phyloP scores from a whole-genome alignment of 1,140 invertebrate genomes.

The Ceratina calcarata region DNA sequence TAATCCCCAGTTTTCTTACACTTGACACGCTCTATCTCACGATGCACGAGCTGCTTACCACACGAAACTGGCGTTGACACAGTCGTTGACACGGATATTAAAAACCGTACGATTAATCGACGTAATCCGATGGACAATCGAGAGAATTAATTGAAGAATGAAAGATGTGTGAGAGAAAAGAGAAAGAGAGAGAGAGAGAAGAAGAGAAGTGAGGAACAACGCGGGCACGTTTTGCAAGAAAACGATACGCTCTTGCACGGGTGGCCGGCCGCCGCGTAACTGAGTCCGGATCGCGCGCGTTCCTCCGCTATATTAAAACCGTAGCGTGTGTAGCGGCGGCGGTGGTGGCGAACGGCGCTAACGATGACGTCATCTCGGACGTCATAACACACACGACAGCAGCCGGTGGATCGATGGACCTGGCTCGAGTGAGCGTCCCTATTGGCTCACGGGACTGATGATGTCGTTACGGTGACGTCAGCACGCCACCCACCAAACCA shows the following conservation, averaged over 20 bases:
- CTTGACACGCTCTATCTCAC: slow-evolving; percentile 17
- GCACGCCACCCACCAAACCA: slow-evolving; percentile 61
- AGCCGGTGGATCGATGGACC: slow-evolving; percentile 72
- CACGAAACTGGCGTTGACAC: slow-evolving; percentile 9
- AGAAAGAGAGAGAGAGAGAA: slow-evolving; percentile 18
- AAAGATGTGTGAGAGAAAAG: slow-evolving; percentile 3
- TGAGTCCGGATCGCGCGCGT: slow-evolving; percentile 77
- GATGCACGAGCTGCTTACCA: slow-evolving; percentile 14
- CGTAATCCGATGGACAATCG: neutral
- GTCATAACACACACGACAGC: slow-evolving; percentile 72
- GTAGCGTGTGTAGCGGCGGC: slow-evolving; percentile 77
- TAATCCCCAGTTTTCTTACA: slow-evolving; percentile 31
- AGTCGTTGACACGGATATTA: neutral
- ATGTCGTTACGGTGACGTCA: slow-evolving; percentile 74
- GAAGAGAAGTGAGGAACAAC: slow-evolving; percentile 26
- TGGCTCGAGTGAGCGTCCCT: slow-evolving; percentile 59
- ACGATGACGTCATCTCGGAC: slow-evolving; percentile 70
- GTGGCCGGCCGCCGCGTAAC: slow-evolving; percentile 79
- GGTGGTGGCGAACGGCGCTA: slow-evolving; percentile 63
- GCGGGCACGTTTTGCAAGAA: slow-evolving; percentile 36
- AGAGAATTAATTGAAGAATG: neutral
- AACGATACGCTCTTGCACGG: slow-evolving; percentile 73
- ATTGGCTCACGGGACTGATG: slow-evolving; percentile 71
- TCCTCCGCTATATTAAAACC: slow-evolving; percentile 80
- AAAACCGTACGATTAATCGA: neutral